phyloP scores from a whole-genome alignment of 2,113 vertebrate species.

The Plecturocebus donacophilus region DNA sequence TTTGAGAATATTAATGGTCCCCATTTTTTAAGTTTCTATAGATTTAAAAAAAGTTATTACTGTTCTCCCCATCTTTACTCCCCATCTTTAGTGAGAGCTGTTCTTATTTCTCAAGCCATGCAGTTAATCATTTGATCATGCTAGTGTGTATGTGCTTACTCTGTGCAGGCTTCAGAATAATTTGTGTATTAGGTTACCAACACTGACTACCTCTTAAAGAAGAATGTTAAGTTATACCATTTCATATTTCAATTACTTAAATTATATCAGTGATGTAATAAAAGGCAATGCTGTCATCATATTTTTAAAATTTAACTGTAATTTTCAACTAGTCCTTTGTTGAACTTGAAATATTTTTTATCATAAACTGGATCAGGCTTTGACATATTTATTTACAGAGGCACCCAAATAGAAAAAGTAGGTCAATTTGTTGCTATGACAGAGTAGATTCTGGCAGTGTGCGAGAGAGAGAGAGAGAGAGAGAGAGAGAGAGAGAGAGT shows the following conservation, averaged over 20 bases:
- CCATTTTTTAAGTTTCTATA: not conserved
- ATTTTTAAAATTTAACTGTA: slow-evolving; percentile 25
- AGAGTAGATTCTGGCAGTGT: not conserved
- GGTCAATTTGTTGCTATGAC: slow-evolving; percentile 6
- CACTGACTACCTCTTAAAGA: not conserved
- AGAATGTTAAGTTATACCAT: not conserved
- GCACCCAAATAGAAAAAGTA: slow-evolving; percentile 9
- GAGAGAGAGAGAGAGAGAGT: not conserved
- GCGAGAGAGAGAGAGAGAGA: no score
- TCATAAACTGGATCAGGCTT: not conserved
- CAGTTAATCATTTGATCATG: not conserved
- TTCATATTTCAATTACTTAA: not conserved
- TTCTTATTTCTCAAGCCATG: not conserved
- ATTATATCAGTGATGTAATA: not conserved
- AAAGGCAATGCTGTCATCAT: not conserved
- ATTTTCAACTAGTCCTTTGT: slow-evolving; percentile 50
- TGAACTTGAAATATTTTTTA: slow-evolving; percentile 37
- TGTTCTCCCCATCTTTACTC: not conserved
- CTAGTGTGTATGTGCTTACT: not conserved
- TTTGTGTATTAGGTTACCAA: not conserved
- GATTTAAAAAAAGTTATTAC: not conserved
- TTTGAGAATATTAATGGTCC: not conserved
- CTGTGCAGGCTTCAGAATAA: not conserved
- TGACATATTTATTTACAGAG: slow-evolving; percentile 46
- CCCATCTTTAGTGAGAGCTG: not conserved